Conservation (phyloP, 2,797 vertebrate species). For the Epinephelus awoara region DNA sequence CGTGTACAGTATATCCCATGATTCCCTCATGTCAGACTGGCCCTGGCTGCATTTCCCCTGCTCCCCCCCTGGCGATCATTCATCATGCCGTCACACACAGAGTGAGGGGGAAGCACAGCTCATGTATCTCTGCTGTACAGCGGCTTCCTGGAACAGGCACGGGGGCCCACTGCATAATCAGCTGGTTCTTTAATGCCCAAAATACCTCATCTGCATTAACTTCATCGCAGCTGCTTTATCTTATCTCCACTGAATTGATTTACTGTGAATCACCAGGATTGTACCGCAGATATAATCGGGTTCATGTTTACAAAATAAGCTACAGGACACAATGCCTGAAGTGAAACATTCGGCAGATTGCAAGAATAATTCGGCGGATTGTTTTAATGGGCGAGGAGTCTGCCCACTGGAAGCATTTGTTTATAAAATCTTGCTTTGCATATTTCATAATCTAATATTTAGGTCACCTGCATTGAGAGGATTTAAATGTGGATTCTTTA, state of each 20-base stretch:
- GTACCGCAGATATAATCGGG: slow-evolving; percentile 61
- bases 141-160: slow-evolving; percentile 58
- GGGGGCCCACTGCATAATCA: slow-evolving; percentile 69
- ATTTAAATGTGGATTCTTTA: slow-evolving; percentile 39
- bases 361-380: slow-evolving; percentile 45
- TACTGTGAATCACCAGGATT: slow-evolving; percentile 64
- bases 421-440: slow-evolving; percentile 54
- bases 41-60: slow-evolving; percentile 52
- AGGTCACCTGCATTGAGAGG: slow-evolving; percentile 54
- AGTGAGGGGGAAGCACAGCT: slow-evolving; percentile 34
- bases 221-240: slow-evolving; percentile 64
- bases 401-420: slow-evolving; percentile 52
- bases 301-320: slow-evolving; percentile 73
- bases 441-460: slow-evolving; percentile 69
- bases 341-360: slow-evolving; percentile 46
- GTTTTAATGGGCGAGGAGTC: slow-evolving; percentile 52
- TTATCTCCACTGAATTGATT: slow-evolving; percentile 69
- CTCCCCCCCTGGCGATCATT: slow-evolving; percentile 63
- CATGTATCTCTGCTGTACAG: slow-evolving; percentile 59
- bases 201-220: slow-evolving; percentile 78
- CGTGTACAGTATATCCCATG: slow-evolving; percentile 62
- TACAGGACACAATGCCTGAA: slow-evolving; percentile 58
- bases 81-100: slow-evolving; percentile 72
- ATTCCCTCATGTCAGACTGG: slow-evolving; percentile 65
- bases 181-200: slow-evolving; percentile 62